Evolutionary conservation across 2,113 vertebrate genomes (phyloP).

Genomic region (Canis aureus): DNA sequence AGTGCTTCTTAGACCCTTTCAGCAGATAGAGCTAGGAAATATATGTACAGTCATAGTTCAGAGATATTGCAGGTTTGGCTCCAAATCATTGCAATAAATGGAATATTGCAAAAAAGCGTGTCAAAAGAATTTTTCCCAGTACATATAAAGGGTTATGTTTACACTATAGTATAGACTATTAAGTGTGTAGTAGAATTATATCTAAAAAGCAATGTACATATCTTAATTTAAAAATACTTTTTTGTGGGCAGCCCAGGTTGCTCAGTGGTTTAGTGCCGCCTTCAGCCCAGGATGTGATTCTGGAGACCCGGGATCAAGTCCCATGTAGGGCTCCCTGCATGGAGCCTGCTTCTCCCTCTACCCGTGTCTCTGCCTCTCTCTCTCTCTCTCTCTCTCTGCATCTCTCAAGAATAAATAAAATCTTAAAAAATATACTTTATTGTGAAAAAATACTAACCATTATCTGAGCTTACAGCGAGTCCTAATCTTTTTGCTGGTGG

Average conservation of each 20-base stretch:
- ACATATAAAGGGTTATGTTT: neutral
- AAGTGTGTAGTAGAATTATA: neutral
- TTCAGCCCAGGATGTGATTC: no score
- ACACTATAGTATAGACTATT: neutral
- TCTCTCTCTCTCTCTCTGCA: no score
- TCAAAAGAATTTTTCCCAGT: neutral
- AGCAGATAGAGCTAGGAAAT: neutral
- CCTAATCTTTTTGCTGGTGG: neutral
- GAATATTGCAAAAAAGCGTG: neutral
- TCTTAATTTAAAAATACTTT: neutral
- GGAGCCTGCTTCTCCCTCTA: no score
- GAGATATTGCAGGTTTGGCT: neutral
- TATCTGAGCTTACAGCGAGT: neutral
- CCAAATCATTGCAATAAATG: neutral
- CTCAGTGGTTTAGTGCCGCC: no score
- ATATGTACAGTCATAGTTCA: neutral
- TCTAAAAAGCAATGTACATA: neutral
- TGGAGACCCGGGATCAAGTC: no score
- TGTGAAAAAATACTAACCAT: neutral
- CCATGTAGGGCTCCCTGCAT: no score
- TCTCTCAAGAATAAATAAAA: no score
- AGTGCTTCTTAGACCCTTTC: neutral
- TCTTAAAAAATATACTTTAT: neutral
- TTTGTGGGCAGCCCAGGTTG: neutral
- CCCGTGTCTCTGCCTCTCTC: no score